phyloP scores from a whole-genome alignment of 1,140 invertebrate genomes.

The Latrodectus geometricus region DNA sequence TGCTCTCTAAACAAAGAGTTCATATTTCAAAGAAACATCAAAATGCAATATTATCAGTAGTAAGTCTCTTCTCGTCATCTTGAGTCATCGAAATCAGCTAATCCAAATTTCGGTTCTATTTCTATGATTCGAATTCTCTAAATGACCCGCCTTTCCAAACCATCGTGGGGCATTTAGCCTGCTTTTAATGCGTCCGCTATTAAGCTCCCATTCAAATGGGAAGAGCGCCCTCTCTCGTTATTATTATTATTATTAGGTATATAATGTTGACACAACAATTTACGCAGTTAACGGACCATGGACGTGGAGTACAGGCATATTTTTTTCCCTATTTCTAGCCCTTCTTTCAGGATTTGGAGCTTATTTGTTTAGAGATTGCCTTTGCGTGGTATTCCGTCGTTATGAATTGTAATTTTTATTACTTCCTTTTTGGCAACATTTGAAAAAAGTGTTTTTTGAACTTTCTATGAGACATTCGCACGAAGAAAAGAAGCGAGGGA shows the following conservation, averaged over 20 bases:
- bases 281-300: slow-evolving; percentile 32
- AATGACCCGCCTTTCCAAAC: slow-evolving; percentile 13
- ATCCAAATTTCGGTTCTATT: too few species aligned
- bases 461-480: slow-evolving; percentile 25
- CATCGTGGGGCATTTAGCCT: slow-evolving; percentile 27
- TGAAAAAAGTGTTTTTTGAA: not conserved
- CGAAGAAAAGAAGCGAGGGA: slow-evolving; percentile 21
- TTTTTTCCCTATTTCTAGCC: slow-evolving; percentile 9
- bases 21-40: too few species aligned
- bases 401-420: slow-evolving; percentile 59
- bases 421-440: slow-evolving; percentile 42
- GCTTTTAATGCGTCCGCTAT: slow-evolving; percentile 57
- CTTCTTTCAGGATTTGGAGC: not conserved
- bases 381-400: slow-evolving; percentile 52
- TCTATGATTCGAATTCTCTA: slow-evolving; percentile 35
- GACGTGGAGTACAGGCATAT: slow-evolving; percentile 3
- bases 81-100: too few species aligned
- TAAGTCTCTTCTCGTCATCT: too few species aligned
- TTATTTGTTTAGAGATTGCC: slow-evolving; percentile 38
- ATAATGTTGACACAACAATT: slow-evolving; percentile 59
- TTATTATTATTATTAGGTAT: slow-evolving; percentile 52
- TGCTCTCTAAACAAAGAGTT: too few species aligned
- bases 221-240: slow-evolving; percentile 20
- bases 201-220: slow-evolving; percentile 21
- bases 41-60: too few species aligned